phyloP scores from a whole-genome alignment of 2,888 invertebrate species.

The Chesias legatella region DNA sequence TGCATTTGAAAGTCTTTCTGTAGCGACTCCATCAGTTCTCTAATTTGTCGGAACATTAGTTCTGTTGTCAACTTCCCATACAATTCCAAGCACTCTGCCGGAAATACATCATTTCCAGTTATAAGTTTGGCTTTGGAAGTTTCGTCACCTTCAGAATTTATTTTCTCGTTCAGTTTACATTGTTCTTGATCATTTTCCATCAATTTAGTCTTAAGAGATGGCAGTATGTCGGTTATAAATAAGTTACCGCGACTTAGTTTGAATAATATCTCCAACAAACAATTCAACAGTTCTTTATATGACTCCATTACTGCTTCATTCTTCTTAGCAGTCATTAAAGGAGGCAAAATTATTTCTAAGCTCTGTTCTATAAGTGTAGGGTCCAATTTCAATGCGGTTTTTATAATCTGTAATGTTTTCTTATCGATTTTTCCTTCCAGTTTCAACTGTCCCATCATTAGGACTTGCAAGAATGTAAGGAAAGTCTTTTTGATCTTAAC shows the following conservation, averaged over 20 bases:
- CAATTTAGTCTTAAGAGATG: constrained; percentile 52
- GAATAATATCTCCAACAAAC: constrained; percentile 61
- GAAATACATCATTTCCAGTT: constrained; percentile 58
- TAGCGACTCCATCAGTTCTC: constrained; percentile 55
- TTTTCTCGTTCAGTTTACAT: constrained; percentile 49
- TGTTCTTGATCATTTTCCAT: constrained; percentile 61
- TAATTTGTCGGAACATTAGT: constrained; percentile 70
- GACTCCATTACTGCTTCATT: constrained; percentile 37
- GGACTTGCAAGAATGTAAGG: constrained; percentile 54
- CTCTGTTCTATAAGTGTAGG: constrained; percentile 66
- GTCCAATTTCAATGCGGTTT: constrained; percentile 60
- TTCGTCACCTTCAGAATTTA: constrained; percentile 47
- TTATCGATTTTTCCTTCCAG: constrained; percentile 60
- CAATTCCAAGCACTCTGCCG: constrained; percentile 51
- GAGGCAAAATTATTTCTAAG: constrained; percentile 55
- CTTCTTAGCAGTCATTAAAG: constrained; percentile 62
- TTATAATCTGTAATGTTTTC: constrained; percentile 57
- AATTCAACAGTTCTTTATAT: constrained; percentile 61
- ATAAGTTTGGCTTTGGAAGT: constrained; percentile 53
- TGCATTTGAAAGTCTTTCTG: constrained; percentile 63
- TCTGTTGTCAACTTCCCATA: constrained; percentile 68
- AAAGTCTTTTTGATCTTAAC: constrained; percentile 67
- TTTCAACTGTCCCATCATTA: constrained; percentile 62
- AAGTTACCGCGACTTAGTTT: constrained; percentile 64
- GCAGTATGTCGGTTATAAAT: constrained; percentile 63